Base-by-base conservation (phyloP, 2,113 vertebrate genomes). In the Tachysurus vachellii region DNA sequence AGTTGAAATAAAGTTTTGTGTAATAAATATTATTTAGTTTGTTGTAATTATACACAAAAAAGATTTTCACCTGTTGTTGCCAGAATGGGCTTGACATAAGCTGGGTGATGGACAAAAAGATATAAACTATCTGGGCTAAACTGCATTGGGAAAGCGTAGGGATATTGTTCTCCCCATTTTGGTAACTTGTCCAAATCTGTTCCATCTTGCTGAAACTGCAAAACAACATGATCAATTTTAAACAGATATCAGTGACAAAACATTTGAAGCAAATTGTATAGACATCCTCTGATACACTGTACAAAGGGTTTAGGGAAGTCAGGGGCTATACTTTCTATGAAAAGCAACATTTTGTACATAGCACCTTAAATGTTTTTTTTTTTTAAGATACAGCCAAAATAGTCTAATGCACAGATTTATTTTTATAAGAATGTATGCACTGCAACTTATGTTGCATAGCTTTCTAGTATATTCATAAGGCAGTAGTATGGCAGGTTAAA, bases 41-140 rank as follows among this genome's bases (percentile, higher is more conserved):
- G 31, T 42, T 42, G 42, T 36, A 42, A 70, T 70, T 70, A 19
- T 42, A 75, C 10, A 42, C 21, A 44, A 21, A 44, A 36, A 73
- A 73, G 28, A 64, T 1, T 88, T 91, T 91, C 71, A 97, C 96
- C 96, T 95, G 95, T 93, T 91, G 96, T 92, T 68, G 92, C 42
- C 86, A 97, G 83, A 13, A 98, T 2, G 50, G 86, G 88, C 89
- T 95, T 97, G 36, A 92, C 94, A 87, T 96, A 98, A 56, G 96
- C 94, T 0, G 97, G 96, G 88, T 96, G 91, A 0, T 92, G 93
- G 89, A 97, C 1, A 84, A 75, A 42, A 21, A 98, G 50, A 86
- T 1, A 1, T 89, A 75, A 92, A 0, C 82, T n/a, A 85, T 93
- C 94, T 1, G 95, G 96, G 17, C 95, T 96, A 2, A 97, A 91